Conservation (phyloP, 1,140 invertebrate genomes). For the Diabrotica undecimpunctata region DNA sequence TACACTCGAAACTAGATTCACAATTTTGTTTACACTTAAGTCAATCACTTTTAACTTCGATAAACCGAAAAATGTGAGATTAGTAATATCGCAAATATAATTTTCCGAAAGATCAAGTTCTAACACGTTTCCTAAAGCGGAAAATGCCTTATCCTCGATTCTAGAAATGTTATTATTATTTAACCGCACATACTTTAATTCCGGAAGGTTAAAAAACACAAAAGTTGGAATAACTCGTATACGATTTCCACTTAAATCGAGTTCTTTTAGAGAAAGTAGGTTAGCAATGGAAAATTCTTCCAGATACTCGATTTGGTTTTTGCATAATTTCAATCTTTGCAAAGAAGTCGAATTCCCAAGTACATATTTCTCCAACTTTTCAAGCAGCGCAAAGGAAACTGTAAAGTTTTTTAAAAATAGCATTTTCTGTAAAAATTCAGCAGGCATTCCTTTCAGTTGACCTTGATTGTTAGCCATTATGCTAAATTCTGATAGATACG, state of each 20-base stretch:
- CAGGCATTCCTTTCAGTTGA: background rate
- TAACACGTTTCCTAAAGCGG: constrained; percentile 6
- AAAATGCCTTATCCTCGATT: constrained; percentile 12
- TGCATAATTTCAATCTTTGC: constrained; percentile 9
- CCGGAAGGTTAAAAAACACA: constrained; percentile 4
- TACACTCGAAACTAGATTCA: constrained; percentile 5
- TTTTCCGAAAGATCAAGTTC: constrained; percentile 16
- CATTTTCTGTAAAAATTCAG: constrained; percentile 7
- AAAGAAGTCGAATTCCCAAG: constrained; percentile 13
- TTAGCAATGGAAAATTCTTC: constrained; percentile 7
- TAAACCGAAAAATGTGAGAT: constrained; percentile 17
- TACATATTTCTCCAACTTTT: constrained; percentile 7
- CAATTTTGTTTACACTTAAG: constrained; percentile 13
- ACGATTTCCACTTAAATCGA: constrained; percentile 7
- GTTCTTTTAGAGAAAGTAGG: background rate
- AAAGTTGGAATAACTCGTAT: background rate
- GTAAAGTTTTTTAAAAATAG: constrained; percentile 10
- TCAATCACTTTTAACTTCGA: constrained; percentile 18
- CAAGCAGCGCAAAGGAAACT: constrained; percentile 8
- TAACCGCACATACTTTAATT: constrained; percentile 11
- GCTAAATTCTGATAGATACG: constrained; percentile 10
- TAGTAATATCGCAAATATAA: constrained; percentile 16
- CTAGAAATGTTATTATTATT: constrained; percentile 13
- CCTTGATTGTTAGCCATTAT: constrained; percentile 13
- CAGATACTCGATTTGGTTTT: constrained; percentile 14